Evolutionary conservation across 2,797 vertebrate genomes (phyloP).

Genomic region (Potorous gilbertii): DNA sequence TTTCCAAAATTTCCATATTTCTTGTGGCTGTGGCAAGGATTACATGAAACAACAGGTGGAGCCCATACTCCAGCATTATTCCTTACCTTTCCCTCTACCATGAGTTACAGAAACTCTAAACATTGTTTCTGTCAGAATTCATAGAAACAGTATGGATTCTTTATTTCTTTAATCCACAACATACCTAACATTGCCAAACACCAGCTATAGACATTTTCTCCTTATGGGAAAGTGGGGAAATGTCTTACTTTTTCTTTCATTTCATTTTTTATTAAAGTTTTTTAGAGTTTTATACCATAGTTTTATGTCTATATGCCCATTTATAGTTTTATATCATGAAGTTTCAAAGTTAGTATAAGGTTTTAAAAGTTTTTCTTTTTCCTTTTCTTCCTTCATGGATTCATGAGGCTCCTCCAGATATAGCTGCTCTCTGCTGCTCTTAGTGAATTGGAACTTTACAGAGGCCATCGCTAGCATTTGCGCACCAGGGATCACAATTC

Average conservation of each 20-base stretch:
- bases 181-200: not conserved
- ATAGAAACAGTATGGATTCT: not conserved
- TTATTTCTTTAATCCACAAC: not conserved
- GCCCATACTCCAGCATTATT: not conserved
- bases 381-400: not conserved
- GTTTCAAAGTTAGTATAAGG: not conserved
- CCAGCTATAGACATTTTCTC: not conserved
- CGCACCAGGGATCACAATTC: not conserved
- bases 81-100: not conserved
- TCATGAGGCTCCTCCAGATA: not conserved
- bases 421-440: not conserved
- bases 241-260: not conserved
- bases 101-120: not conserved
- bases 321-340: not conserved
- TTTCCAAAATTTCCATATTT: not conserved
- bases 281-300: not conserved
- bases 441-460: not conserved
- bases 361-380: not conserved
- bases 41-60: not conserved
- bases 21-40: no score
- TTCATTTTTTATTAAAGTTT: not conserved
- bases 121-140: not conserved
- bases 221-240: not conserved
- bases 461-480: not conserved
- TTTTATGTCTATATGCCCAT: not conserved